A percentile compares a stretch with the other conserved stretches of the same genome.
phyloP scores from a whole-genome alignment of 2,888 invertebrate species.

The Eustalomyia histrio region DNA sequence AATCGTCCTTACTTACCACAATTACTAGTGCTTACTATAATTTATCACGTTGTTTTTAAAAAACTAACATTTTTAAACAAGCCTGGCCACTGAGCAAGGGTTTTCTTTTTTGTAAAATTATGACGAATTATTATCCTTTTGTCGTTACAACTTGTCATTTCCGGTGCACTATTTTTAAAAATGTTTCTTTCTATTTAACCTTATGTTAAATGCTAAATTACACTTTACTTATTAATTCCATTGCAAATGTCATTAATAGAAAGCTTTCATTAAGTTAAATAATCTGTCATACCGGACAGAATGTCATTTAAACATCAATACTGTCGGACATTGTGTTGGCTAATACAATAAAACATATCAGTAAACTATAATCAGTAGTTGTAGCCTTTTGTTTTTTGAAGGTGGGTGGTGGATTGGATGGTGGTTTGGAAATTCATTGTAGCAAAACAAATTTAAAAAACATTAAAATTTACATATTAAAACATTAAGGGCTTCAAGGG shows the following conservation, averaged over 20 bases:
- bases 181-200: slow-evolving; percentile 10
- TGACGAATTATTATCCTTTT: slow-evolving; percentile 48
- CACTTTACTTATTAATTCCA: neutral
- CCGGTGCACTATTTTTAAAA: slow-evolving; percentile 16
- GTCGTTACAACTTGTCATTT: slow-evolving; percentile 57
- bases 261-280: slow-evolving; percentile 27
- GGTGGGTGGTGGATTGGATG: slow-evolving; percentile 23
- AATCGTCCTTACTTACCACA: neutral
- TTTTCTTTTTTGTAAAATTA: slow-evolving; percentile 10
- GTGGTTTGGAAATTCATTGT: slow-evolving; percentile 1
- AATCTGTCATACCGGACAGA: slow-evolving; percentile 30
- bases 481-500: neutral
- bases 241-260: neutral
- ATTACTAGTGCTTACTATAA: slow-evolving; percentile 11
- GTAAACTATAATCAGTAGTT: slow-evolving; percentile 31
- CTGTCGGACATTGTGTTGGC: neutral
- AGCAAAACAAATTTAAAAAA: slow-evolving; percentile 11
- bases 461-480: slow-evolving; percentile 24
- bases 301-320: slow-evolving; percentile 40
- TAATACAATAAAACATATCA: slow-evolving; percentile 17
- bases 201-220: slow-evolving; percentile 16
- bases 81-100: neutral
- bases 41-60: slow-evolving; percentile 39
- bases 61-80: slow-evolving; percentile 1
- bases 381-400: neutral